phyloP scores from a whole-genome alignment of 2,113 vertebrate genomes.

The Elephantulus edwardii region DNA sequence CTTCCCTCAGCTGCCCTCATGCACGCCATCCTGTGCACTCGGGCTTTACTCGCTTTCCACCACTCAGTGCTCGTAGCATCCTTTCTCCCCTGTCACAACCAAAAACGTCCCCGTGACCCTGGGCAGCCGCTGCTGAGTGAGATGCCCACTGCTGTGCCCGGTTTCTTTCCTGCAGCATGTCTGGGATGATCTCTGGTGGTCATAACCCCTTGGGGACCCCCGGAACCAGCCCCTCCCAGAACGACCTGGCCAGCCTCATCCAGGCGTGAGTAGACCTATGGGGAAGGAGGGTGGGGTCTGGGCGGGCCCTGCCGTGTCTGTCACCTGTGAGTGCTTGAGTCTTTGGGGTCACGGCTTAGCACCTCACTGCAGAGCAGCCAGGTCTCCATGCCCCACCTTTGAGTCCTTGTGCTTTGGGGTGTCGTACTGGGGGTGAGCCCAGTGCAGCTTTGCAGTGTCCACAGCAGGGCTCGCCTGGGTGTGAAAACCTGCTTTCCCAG shows the following conservation, averaged over 20 bases:
- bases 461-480: too few species aligned
- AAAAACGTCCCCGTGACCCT: neutral
- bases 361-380: too few species aligned
- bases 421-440: too few species aligned
- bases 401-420: too few species aligned
- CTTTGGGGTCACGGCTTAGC: too few species aligned
- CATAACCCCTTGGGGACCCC: constrained; percentile 85
- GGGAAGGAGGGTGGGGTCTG: neutral
- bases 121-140: neutral
- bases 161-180: constrained; percentile 86
- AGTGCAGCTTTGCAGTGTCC: too few species aligned
- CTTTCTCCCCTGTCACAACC: neutral
- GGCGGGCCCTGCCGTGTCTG: too few species aligned
- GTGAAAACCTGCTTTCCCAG: too few species aligned
- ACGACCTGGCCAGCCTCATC: constrained; percentile 94
- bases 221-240: constrained; percentile 82
- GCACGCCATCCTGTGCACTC: neutral
- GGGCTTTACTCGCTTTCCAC: neutral
- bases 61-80: neutral
- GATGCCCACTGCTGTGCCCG: too few species aligned
- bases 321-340: too few species aligned
- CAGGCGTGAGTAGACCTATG: constrained; percentile 91
- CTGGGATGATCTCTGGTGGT: constrained; percentile 94
- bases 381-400: too few species aligned
- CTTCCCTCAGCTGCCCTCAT: neutral